phyloP scores from a whole-genome alignment of 2,888 invertebrate genomes.

The Sussaba pulchella region DNA sequence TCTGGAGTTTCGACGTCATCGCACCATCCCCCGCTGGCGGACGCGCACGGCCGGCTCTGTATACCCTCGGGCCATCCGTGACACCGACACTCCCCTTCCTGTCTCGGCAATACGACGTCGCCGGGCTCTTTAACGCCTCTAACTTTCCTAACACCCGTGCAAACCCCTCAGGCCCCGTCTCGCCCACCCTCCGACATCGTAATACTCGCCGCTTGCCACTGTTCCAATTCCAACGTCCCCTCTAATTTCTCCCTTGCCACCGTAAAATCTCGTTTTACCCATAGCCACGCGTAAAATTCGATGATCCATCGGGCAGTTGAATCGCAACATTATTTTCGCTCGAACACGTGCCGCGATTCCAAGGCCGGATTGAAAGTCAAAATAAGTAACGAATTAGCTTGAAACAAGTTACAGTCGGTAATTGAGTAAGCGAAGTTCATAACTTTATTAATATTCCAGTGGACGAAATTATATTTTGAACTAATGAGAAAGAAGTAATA shows the following conservation, averaged over 20 bases:
- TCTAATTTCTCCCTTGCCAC: slow-evolving; percentile 31
- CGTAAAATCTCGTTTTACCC: too few relatives aligned
- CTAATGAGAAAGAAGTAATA: too few relatives aligned
- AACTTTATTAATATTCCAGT: too few relatives aligned
- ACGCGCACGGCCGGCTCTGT: slow-evolving; percentile 22
- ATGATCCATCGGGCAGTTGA: not conserved
- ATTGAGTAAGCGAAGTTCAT: too few relatives aligned
- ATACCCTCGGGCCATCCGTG: slow-evolving; percentile 50
- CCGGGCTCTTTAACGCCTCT: slow-evolving; percentile 71
- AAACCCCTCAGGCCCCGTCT: slow-evolving; percentile 32
- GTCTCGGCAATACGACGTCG: slow-evolving; percentile 49
- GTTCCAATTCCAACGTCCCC: slow-evolving; percentile 40
- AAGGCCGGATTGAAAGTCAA: too few relatives aligned
- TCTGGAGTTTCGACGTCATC: slow-evolving; percentile 20
- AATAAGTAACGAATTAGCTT: too few relatives aligned
- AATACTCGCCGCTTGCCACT: slow-evolving; percentile 46
- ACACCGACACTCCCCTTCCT: slow-evolving; percentile 46
- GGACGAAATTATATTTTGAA: too few relatives aligned
- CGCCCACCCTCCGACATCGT: slow-evolving; percentile 31
- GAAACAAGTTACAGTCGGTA: too few relatives aligned
- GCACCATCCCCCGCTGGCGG: slow-evolving; percentile 37
- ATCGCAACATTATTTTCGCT: not conserved
- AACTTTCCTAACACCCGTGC: slow-evolving; percentile 68
- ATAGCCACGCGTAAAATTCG: too few relatives aligned
- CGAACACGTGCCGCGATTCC: too few relatives aligned